Conservation (phyloP, 2,888 invertebrate genomes). For the Eupithecia pulchellata region DNA sequence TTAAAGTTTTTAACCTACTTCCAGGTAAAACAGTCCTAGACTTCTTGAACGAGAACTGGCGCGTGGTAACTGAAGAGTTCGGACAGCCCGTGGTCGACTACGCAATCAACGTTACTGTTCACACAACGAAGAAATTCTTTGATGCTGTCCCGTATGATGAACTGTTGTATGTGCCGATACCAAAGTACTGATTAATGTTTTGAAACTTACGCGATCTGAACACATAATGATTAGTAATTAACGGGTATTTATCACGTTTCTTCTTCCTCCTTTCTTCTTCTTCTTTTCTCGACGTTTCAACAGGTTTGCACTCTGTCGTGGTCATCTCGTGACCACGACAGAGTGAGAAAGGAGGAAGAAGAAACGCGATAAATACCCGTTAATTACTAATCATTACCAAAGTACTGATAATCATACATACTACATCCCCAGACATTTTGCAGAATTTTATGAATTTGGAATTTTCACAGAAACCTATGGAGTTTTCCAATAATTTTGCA, state of each 20-base stretch:
- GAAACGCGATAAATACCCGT: no score
- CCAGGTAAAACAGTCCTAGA: slow-evolving; percentile 78
- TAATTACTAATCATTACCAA: no score
- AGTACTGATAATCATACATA: slow-evolving; percentile 57
- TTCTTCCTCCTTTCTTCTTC: no score
- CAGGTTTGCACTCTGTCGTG: no score
- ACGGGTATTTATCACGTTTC: no score
- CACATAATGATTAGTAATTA: no score
- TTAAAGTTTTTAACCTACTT: slow-evolving; percentile 32
- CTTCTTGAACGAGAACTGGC: slow-evolving; percentile 81
- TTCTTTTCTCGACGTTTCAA: no score
- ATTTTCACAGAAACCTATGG: not conserved
- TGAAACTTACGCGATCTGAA: no score
- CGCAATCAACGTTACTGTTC: slow-evolving; percentile 76
- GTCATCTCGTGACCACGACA: no score
- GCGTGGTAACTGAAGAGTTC: slow-evolving; percentile 79
- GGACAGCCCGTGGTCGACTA: slow-evolving; percentile 80
- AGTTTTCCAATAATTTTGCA: not conserved
- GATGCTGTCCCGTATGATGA: slow-evolving; percentile 79
- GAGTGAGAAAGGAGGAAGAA: no score
- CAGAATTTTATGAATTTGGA: not conserved
- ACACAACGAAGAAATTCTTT: slow-evolving; percentile 77
- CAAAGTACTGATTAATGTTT: slow-evolving; percentile 74
- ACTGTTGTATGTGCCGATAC: slow-evolving; percentile 75
- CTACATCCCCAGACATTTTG: not conserved